These are phyloP conservation scores for Aleiodes sp. DNA, from an alignment of 1,140 invertebrate species.

Conservation along the genomic window DNA sequence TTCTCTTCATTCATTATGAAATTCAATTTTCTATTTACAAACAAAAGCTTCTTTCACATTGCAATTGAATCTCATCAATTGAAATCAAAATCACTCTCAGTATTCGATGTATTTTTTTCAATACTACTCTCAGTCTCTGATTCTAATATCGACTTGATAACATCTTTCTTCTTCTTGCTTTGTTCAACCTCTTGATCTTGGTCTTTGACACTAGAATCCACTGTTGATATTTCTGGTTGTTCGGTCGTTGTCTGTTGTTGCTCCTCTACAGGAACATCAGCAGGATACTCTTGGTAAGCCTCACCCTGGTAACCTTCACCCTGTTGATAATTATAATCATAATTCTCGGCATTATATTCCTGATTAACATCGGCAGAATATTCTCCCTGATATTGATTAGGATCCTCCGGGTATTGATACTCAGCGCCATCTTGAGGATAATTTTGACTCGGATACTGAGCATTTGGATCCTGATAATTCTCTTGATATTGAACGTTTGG, in stretches of 20 bases:
- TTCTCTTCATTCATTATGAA: too few species aligned
- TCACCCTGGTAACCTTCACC: constrained; percentile 17
- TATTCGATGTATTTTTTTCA: constrained; percentile 59
- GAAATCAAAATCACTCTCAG: constrained; percentile 63
- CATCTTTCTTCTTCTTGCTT: constrained; percentile 46
- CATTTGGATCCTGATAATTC: background rate
- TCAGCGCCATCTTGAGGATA: constrained; percentile 39
- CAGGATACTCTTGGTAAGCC: constrained; percentile 17
- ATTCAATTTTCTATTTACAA: too few species aligned
- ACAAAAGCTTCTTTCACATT: too few species aligned
- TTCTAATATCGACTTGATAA: constrained; percentile 52
- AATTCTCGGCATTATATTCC: constrained; percentile 32
- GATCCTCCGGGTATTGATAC: constrained; percentile 34
- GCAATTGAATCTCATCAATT: too few species aligned
- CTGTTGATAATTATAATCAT: constrained; percentile 27
- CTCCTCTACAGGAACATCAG: background rate
- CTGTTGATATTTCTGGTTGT: background rate
- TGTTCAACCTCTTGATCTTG: constrained; percentile 29
- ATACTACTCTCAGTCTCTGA: constrained; percentile 63
- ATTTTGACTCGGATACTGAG: constrained; percentile 12
- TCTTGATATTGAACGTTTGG: constrained; percentile 25
- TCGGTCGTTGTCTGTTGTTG: constrained; percentile 3
- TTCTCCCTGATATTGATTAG: constrained; percentile 33
- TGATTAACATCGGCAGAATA: constrained; percentile 22
- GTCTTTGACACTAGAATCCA: constrained; percentile 1